Evolutionary conservation across 2,888 invertebrate species (phyloP), one percentile per base, ranked within the genome.

Genomic region (Drosophila borborema): DNA sequence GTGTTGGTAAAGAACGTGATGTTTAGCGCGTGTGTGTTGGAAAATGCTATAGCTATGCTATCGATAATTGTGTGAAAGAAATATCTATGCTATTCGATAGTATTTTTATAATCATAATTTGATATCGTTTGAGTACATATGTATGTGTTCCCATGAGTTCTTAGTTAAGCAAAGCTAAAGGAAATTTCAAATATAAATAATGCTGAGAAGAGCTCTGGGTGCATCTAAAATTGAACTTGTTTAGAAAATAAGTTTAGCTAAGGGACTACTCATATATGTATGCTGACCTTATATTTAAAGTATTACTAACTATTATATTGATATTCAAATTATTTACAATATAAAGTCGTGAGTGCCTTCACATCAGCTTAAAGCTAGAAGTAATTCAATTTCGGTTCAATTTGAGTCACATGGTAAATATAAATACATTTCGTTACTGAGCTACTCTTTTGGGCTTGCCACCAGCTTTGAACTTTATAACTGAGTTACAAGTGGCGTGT

Each of bases 401-500:
- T 23, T 46, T 2, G 14, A 23, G 14, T 16, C 9, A 31, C 46
- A 16, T 18, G 31, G 31, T 10, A 31, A 28, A 28, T n/a, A n/a
- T n/a, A 31, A 46, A 23, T 49, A 34, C 3, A 18, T 51, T 6
- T 18, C 18, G n/a, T 12, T 12, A 12, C 12, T 2, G 31, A 48
- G 48, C 48, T 28, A 48, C 31, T 10, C 28, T 28, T 31, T 49
- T n/a, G 46, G 28, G 6, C 12, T 6, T 14, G 34, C 34, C 14
- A 16, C 10, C 8, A 49, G n/a, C 54, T 51, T 34, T 59, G n/a
- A 71, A 71, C 64, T 76, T 18, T 54, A 49, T 60, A 76, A 80
- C 67, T 64, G 59, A 74, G 63, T 63, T 74, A 56, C 59, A 65
- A 66, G 66, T 62, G 18, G 53, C 62, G 53, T 12, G 31, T 4